Evolutionary conservation across 2,888 invertebrate species (phyloP).

Genomic region (Chaitophorus viminalis): DNA sequence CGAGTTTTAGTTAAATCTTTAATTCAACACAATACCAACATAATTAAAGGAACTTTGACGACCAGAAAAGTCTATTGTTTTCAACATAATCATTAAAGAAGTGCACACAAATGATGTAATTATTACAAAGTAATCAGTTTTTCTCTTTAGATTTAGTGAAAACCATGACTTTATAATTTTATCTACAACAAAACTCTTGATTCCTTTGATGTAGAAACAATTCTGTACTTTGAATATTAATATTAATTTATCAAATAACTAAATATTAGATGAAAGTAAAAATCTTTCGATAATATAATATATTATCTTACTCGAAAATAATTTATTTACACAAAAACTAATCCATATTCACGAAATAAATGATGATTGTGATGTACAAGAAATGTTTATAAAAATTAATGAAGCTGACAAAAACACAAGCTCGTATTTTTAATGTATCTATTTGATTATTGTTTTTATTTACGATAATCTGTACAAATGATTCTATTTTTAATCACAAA

Average conservation of each 20-base stretch:
- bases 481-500: not conserved
- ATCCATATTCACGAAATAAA: too few species aligned
- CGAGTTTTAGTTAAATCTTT: conserved; percentile 3
- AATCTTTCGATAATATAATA: not conserved
- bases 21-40: conserved; percentile 4
- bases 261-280: not conserved
- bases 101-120: conserved; percentile 14
- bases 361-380: too few species aligned
- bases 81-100: conserved; percentile 17
- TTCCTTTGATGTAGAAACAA: conserved; percentile 22
- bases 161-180: not conserved
- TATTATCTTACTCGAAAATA: not conserved
- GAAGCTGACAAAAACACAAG: not conserved
- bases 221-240: not conserved
- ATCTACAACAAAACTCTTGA: not conserved
- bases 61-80: conserved; percentile 11
- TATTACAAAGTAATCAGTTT: conserved; percentile 28
- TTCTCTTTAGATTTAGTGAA: conserved; percentile 7
- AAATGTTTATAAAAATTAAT: not conserved
- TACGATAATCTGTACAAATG: not conserved
- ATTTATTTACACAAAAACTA: not conserved
- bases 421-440: not conserved
- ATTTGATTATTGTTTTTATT: not conserved
- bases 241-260: not conserved
- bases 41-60: conserved; percentile 21